These are phyloP conservation scores for Neodon shergylaensis DNA, from an alignment of 2,113 vertebrate species.

Conservation along the genomic window DNA sequence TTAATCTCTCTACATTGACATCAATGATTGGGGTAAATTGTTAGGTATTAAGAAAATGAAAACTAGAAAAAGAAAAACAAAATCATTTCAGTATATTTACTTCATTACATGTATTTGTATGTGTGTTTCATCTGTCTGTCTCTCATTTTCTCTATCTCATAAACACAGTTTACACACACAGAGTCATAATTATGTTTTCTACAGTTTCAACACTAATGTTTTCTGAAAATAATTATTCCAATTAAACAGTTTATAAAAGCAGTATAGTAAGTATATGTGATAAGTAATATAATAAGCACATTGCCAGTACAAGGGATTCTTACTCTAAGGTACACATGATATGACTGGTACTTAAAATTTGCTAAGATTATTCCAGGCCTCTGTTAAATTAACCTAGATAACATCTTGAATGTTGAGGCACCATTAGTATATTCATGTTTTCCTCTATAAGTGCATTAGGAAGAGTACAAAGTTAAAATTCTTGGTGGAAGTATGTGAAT, in stretches of 20 bases:
- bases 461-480: background rate
- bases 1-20: background rate
- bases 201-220: constrained; percentile 7
- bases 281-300: background rate
- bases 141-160: background rate
- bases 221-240: constrained; percentile 15
- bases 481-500: constrained; percentile 18
- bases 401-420: background rate
- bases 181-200: constrained; percentile 31
- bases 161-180: background rate
- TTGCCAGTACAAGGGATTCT: background rate
- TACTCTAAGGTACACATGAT: background rate
- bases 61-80: background rate
- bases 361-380: constrained; percentile 16
- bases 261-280: background rate
- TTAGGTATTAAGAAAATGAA: constrained; percentile 22
- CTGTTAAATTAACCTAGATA: constrained; percentile 34
- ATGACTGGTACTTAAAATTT: constrained; percentile 29
- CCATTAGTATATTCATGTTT: background rate
- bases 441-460: constrained; percentile 1
- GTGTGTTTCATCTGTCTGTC: background rate
- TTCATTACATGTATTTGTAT: background rate
- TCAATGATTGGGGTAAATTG: background rate
- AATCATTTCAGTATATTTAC: background rate
- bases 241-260: background rate